phyloP scores from a whole-genome alignment of 1,140 invertebrate species.

The roundworm (Caenorhabditis elegans) region DNA sequence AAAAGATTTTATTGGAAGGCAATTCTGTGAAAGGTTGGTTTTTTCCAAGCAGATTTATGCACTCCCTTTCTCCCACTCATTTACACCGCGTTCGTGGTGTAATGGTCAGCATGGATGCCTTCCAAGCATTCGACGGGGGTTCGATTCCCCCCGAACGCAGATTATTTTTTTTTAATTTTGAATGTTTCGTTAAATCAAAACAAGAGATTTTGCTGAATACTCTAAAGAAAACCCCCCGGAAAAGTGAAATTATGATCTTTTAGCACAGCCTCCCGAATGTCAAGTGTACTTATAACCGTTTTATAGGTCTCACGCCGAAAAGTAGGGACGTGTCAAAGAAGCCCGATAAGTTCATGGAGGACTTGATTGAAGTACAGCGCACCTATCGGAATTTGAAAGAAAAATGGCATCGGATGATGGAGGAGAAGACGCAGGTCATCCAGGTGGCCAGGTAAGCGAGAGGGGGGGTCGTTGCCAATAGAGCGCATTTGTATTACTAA shows the following conservation, averaged over 20 bases:
- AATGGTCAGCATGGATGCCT: conserved; percentile 69
- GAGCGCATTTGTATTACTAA: not conserved
- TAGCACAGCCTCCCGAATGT: not conserved
- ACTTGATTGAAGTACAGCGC: conserved; percentile 25
- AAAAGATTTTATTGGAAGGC: not conserved
- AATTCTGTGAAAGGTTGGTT: not conserved
- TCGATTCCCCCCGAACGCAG: conserved; percentile 65
- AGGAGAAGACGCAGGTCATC: not conserved
- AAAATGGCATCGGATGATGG: conserved; percentile 7
- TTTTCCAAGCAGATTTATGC: not conserved
- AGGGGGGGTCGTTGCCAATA: not conserved
- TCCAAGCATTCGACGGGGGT: conserved; percentile 68
- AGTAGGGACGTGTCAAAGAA: not conserved
- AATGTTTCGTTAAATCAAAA: too few species aligned
- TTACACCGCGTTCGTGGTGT: conserved; percentile 61
- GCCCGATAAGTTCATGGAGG: conserved; percentile 15
- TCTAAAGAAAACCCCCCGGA: not conserved
- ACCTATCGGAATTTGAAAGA: conserved; percentile 11
- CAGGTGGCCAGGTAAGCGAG: not conserved
- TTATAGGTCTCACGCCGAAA: not conserved
- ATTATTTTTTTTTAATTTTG: not conserved
- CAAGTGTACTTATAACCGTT: not conserved
- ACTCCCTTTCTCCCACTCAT: not conserved
- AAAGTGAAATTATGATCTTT: not conserved
- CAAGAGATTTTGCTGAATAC: too few species aligned